Percentiles rank a stretch among this genome's conserved stretches.
phyloP scores from a whole-genome alignment of 2,113 vertebrate species.

The Gasterosteus aculeatus region DNA sequence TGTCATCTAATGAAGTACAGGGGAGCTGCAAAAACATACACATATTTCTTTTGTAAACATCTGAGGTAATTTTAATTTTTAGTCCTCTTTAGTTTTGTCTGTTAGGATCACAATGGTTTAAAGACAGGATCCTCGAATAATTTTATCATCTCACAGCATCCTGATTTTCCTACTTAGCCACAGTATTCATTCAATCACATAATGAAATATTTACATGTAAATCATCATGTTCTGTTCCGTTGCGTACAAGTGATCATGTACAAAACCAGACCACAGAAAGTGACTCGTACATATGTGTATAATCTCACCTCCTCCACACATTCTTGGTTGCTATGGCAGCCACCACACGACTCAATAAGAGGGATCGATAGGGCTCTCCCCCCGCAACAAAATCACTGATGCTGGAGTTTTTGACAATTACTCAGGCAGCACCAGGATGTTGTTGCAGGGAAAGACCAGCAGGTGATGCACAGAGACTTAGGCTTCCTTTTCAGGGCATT shows the following conservation, averaged over 20 bases:
- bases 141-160: neutral
- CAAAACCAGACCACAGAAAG: neutral
- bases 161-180: neutral
- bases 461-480: constrained; percentile 41
- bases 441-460: constrained; percentile 86
- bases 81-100: neutral
- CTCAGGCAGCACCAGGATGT: constrained; percentile 99
- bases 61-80: neutral
- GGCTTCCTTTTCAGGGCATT: neutral
- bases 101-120: neutral
- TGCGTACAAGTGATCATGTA: neutral
- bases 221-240: neutral
- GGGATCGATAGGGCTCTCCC: constrained; percentile 74
- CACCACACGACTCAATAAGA: constrained; percentile 9
- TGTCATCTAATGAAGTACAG: constrained; percentile 5
- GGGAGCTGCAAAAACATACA: neutral
- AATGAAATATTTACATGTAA: neutral
- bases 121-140: neutral
- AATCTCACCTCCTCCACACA: constrained; percentile 53
- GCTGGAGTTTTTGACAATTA: constrained; percentile 92
- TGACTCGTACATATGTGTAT: neutral
- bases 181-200: neutral
- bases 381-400: constrained; percentile 99
- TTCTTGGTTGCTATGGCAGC: constrained; percentile 36
- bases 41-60: neutral